These are phyloP conservation scores for Leptinotarsa lineolata DNA, from an alignment of 1,140 invertebrate genomes.

Conservation along the genomic window DNA sequence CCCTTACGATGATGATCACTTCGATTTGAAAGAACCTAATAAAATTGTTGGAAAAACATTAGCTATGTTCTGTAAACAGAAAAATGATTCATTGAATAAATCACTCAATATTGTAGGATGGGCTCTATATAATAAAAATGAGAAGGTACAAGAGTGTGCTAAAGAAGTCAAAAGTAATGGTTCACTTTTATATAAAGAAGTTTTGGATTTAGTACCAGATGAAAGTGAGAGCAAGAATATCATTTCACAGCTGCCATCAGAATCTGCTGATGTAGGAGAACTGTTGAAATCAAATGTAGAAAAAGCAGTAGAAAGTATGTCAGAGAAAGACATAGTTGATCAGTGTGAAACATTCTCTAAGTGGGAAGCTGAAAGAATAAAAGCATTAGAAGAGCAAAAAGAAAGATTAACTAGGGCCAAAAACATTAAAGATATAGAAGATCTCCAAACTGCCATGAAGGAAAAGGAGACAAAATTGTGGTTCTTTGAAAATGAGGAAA, in stretches of 20 bases:
- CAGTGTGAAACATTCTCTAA: conserved; percentile 64
- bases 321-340: conserved; percentile 61
- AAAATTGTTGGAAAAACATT: conserved; percentile 81
- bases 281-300: conserved; percentile 61
- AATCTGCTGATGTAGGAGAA: conserved; percentile 52
- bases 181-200: conserved; percentile 55
- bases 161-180: conserved; percentile 52
- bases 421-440: conserved; percentile 63
- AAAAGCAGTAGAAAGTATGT: conserved; percentile 56
- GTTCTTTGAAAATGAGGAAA: conserved; percentile 75
- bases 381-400: conserved; percentile 64
- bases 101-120: conserved; percentile 73
- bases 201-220: conserved; percentile 56
- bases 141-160: conserved; percentile 59
- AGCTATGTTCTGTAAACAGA: conserved; percentile 62
- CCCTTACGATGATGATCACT: conserved; percentile 83
- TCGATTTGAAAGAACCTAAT: conserved; percentile 73
- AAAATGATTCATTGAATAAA: conserved; percentile 61
- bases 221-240: conserved; percentile 49
- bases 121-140: conserved; percentile 70
- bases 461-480: conserved; percentile 71
- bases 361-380: conserved; percentile 64
- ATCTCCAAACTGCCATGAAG: conserved; percentile 63
- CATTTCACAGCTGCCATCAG: conserved; percentile 39
- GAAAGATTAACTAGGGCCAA: conserved; percentile 59